A percentile compares a stretch with the other conserved stretches of the same genome.
Conservation (phyloP, 2,797 vertebrate genomes). For the Helicolenus hilgendorfi region DNA sequence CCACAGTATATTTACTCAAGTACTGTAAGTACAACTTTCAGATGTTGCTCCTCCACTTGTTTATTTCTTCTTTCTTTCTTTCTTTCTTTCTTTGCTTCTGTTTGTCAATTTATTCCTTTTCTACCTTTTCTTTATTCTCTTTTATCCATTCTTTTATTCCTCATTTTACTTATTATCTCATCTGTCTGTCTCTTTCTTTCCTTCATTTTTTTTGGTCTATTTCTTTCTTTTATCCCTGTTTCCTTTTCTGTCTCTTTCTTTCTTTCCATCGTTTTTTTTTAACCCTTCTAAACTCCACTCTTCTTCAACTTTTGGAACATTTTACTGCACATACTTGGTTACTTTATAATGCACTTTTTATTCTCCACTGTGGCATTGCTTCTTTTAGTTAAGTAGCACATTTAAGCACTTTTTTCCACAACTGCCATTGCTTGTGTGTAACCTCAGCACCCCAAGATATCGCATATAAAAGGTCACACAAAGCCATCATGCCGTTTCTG, state of each 20-base stretch:
- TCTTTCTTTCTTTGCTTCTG: background rate
- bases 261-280: background rate
- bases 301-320: background rate
- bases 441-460: background rate
- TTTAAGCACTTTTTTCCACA: background rate
- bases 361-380: background rate
- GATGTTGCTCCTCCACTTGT: background rate
- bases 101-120: background rate
- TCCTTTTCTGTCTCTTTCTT: background rate
- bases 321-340: background rate
- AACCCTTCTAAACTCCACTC: background rate
- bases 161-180: too few species aligned
- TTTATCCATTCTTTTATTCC: background rate
- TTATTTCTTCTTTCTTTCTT: too few species aligned
- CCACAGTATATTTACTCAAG: background rate
- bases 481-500: constrained; percentile 37
- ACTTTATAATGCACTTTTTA: background rate
- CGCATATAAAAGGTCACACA: background rate
- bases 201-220: background rate
- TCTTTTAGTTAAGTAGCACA: background rate
- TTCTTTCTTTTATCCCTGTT: background rate
- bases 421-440: background rate
- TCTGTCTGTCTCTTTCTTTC: background rate
- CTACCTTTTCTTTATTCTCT: background rate
- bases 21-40: background rate